Evolutionary conservation across 1,140 invertebrate genomes (phyloP).

Genomic region (Schlechtendalia chinensis): DNA sequence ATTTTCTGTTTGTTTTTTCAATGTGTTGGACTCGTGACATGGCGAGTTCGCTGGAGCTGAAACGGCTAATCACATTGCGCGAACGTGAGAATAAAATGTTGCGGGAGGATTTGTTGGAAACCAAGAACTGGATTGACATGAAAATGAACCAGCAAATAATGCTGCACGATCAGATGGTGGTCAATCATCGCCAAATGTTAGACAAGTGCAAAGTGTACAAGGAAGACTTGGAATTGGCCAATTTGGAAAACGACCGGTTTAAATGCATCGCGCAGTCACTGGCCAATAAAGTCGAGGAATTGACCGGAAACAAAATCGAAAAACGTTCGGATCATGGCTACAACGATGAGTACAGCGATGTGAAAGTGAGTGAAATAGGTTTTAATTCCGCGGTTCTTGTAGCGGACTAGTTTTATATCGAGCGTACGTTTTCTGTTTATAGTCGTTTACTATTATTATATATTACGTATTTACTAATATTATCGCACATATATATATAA

Average conservation of each 20-base stretch:
- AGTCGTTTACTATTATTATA: no score
- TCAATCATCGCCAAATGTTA: neutral
- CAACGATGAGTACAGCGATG: no score
- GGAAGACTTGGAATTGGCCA: neutral
- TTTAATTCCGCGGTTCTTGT: no score
- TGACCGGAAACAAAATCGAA: neutral
- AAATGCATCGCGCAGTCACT: neutral
- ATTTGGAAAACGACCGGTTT: neutral
- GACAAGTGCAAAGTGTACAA: neutral
- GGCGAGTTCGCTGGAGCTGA: no score
- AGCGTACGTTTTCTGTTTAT: no score
- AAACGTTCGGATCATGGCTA: neutral
- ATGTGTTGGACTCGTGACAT: no score
- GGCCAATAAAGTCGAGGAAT: neutral
- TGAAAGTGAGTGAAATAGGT: no score
- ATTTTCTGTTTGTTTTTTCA: no score
- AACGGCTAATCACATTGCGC: no score
- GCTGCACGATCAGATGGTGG: neutral
- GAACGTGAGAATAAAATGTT: neutral
- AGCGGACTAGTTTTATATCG: no score
- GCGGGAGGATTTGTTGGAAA: neutral
- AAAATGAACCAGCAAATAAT: neutral
- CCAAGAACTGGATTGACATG: neutral
- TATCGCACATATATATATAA: no score
- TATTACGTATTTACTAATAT: no score